These are phyloP conservation scores for Tachysurus vachellii DNA, from an alignment of 2,113 vertebrate genomes.

Conservation along the genomic window DNA sequence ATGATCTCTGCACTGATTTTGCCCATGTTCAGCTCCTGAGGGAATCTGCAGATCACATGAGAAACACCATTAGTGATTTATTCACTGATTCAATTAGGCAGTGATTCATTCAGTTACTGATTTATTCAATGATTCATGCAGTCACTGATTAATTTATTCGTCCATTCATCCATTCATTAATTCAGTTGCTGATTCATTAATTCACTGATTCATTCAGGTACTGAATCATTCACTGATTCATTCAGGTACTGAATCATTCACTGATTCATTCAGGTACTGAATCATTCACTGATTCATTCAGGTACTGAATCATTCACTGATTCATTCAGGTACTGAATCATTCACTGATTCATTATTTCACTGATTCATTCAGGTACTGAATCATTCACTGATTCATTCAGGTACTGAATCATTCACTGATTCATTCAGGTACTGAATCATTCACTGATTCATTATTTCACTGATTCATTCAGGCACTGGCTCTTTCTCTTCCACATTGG, in stretches of 20 bases:
- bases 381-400: not conserved
- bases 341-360: not conserved
- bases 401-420: not conserved
- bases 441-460: not conserved
- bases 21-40: constrained; percentile 93
- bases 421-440: not conserved
- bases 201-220: not conserved
- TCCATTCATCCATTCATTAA: not conserved
- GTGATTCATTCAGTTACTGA: not conserved
- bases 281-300: not conserved
- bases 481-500: not conserved
- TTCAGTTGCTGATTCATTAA: not conserved
- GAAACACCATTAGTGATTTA: not conserved
- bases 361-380: not conserved
- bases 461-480: not conserved
- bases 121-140: not conserved
- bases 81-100: not conserved
- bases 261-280: not conserved
- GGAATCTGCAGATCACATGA: constrained; percentile 78
- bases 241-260: not conserved
- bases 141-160: not conserved
- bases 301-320: not conserved
- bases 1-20: constrained; percentile 90
- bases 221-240: not conserved
- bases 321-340: not conserved